Base-by-base conservation (phyloP, 1,140 invertebrate genomes). In the Dinoponera quadriceps region DNA sequence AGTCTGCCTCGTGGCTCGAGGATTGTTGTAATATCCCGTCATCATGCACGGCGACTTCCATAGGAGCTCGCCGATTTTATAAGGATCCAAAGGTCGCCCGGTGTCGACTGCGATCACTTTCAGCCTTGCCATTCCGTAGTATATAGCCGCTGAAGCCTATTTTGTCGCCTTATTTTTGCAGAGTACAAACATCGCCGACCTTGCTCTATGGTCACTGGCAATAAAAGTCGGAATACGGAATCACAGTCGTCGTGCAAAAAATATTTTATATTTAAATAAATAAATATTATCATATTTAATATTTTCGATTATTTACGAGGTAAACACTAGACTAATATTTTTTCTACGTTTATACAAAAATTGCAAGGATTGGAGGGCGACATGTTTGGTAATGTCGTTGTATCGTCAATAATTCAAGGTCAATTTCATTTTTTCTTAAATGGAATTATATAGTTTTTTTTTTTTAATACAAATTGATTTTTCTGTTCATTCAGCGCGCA, bases 1-100 rank as follows among this genome's bases (percentile, higher is more conserved):
- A 0, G 91, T 94, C 25, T 94, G 92, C 7, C 91, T 93, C 0
- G 96, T 96, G 27, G 95, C 95, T 82, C 95, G 91, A 1, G 94
- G 92, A 88, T 96, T 93, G 5, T 93, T 91, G 78, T 88, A 93
- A 78, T 95, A 95, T 20, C 93, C 92, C 22, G 88, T 91, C 93
- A 94, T 94, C n/a, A 93, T 87, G 18, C 91, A 89, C 0, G 92
- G 91, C 0, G 93, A 92, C 88, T 92, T 92, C 18, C 94, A 85
- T 22, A 91, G 93, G 27, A 95, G 66, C 91, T 95, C 95, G 66
- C 95, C 95, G 20, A 87, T 74, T 87, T 94, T 33, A 71, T 94
- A 90, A 0, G 91, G 88, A 38, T 91, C 92, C 13, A 95, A 78
- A 54, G 68, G 81, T 72, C 87, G 78, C 18, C 92, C 92, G 4